Percentiles rank a stretch among this genome's conserved stretches.
These are phyloP conservation scores for Phaedon cochleariae DNA, from an alignment of 2,888 invertebrate genomes.

Conservation along the genomic window DNA sequence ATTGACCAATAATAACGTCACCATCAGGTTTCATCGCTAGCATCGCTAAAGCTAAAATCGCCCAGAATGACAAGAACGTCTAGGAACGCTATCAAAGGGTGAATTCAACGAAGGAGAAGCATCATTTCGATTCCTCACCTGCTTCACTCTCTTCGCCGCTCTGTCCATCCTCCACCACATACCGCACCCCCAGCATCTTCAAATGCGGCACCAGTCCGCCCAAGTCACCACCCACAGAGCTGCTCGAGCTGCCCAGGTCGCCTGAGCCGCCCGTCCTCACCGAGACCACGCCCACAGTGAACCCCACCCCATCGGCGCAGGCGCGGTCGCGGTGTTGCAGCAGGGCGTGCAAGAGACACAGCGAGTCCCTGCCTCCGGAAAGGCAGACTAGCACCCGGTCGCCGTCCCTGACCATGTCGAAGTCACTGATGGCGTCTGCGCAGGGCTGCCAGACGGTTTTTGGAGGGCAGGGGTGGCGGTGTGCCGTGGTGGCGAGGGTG, in stretches of 20 bases:
- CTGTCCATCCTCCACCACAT: slow-evolving; percentile 73
- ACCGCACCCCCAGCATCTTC: slow-evolving; percentile 75
- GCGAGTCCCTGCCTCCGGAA: slow-evolving; percentile 84
- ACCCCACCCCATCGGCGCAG: slow-evolving; percentile 77
- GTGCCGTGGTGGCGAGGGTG: slow-evolving; percentile 58
- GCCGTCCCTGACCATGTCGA: slow-evolving; percentile 83
- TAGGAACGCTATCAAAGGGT: too few species aligned
- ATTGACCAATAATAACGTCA: too few species aligned
- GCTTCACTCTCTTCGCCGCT: slow-evolving; percentile 46
- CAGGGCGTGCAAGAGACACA: slow-evolving; percentile 84
- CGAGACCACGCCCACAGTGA: slow-evolving; percentile 77
- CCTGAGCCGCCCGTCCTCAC: slow-evolving; percentile 74
- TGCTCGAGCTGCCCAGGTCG: slow-evolving; percentile 71
- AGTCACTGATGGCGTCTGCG: slow-evolving; percentile 84
- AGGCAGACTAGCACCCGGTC: slow-evolving; percentile 79
- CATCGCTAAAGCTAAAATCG: too few species aligned
- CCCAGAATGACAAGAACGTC: too few species aligned
- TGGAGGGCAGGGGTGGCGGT: slow-evolving; percentile 78
- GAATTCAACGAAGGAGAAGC: slow-evolving; percentile 1
- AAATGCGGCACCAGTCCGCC: slow-evolving; percentile 78
- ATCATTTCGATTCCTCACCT: slow-evolving; percentile 41
- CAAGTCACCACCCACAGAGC: slow-evolving; percentile 65
- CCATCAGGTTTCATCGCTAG: too few species aligned
- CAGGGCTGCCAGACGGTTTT: slow-evolving; percentile 84
- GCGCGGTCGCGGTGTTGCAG: slow-evolving; percentile 85